A percentile compares a stretch with the other conserved stretches of the same genome.
phyloP scores from a whole-genome alignment of 2,113 vertebrate species.

The Chloroceryle aenea region DNA sequence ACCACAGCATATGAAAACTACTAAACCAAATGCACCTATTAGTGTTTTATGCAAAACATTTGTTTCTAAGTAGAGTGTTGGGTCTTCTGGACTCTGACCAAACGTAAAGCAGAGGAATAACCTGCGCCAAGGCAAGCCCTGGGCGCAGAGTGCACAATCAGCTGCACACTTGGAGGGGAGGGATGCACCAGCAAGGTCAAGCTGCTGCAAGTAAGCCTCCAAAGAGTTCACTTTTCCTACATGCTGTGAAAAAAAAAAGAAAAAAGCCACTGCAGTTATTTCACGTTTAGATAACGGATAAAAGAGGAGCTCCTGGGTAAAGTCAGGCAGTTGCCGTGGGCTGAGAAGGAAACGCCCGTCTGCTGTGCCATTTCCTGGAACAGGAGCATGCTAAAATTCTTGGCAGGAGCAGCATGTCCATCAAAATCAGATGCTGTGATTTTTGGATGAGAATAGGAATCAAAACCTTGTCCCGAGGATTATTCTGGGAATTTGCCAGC shows the following conservation, averaged over 20 bases:
- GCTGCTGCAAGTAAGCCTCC: background rate
- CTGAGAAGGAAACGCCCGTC: background rate
- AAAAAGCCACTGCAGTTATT: background rate
- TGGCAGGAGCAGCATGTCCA: background rate
- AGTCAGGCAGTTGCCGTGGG: fast-evolving
- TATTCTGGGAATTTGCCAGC: background rate
- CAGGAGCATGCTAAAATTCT: background rate
- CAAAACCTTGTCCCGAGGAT: background rate
- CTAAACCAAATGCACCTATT: background rate
- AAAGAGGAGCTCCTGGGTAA: background rate
- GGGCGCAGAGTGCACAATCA: fast-evolving
- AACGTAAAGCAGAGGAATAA: fast-evolving
- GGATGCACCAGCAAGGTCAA: fast-evolving
- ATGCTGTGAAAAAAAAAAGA: fast-evolving
- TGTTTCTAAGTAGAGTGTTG: fast-evolving
- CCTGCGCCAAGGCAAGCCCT: background rate
- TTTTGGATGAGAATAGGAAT: background rate
- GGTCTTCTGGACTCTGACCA: background rate
- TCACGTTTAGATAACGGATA: background rate
- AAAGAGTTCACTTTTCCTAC: background rate
- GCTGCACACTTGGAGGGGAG: fast-evolving
- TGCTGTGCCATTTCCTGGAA: fast-evolving
- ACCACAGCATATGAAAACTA: fast-evolving
- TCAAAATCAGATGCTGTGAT: background rate
- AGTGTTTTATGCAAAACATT: background rate